These are phyloP conservation scores for Microcebus murinus DNA, from an alignment of 2,113 vertebrate genomes.

Conservation along the genomic window DNA sequence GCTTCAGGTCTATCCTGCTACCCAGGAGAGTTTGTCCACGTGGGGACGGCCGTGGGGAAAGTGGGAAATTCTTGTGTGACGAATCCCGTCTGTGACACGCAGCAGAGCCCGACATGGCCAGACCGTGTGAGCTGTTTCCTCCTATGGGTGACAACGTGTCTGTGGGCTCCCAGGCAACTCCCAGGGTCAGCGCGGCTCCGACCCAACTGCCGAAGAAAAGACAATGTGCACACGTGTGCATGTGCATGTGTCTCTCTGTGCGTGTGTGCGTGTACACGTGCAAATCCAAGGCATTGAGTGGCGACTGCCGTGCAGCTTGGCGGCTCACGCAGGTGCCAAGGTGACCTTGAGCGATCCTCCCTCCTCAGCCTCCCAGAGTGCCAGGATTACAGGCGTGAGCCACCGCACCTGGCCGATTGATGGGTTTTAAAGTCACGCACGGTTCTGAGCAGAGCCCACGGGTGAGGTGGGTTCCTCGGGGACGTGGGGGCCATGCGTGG, in stretches of 20 bases:
- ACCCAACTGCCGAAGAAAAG: neutral
- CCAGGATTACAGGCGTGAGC: too few relatives aligned
- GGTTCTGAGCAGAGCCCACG: too few relatives aligned
- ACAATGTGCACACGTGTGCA: neutral
- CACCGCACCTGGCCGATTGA: too few relatives aligned
- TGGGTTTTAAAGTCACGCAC: too few relatives aligned
- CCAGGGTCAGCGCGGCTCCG: neutral
- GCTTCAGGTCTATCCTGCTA: too few relatives aligned
- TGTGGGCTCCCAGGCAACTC: neutral
- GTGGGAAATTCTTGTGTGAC: too few relatives aligned
- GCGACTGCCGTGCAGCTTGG: rapidly evolving
- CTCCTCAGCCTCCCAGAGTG: too few relatives aligned
- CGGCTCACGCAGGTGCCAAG: neutral
- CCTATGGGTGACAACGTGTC: neutral
- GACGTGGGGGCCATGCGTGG: neutral
- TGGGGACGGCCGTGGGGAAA: neutral
- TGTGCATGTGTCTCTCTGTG: neutral
- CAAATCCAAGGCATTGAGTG: neutral
- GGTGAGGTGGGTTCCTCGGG: neutral
- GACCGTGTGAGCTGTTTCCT: too few relatives aligned
- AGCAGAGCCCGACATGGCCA: too few relatives aligned
- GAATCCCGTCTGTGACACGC: neutral
- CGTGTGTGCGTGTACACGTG: neutral
- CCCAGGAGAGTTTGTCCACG: neutral
- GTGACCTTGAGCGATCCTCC: too few relatives aligned